Base-by-base conservation (phyloP, 53 echinoderm and acorn worm genomes). In the Paracentrotus lividus region DNA sequence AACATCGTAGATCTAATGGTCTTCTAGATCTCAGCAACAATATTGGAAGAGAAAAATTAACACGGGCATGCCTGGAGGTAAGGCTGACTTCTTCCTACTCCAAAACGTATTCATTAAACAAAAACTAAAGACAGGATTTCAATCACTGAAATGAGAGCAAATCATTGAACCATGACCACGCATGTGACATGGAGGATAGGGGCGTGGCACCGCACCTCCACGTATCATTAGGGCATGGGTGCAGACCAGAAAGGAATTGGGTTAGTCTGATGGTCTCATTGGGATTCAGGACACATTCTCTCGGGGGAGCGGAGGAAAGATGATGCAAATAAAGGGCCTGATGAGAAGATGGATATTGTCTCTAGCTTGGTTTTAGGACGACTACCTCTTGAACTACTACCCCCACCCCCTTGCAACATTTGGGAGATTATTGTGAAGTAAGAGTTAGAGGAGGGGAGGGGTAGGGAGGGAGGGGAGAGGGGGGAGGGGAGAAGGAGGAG, bases 291-390 rank as follows among this genome's bases (percentile, higher is more conserved):
- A 81, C 81, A 47, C 47, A 9, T 14, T 47, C 47, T 44, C 26
- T 20, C 47, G 26, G n/a, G 15, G 26, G 47, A 47, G 14, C 9
- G 27, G 47, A 45, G 47, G 44, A 20, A 45, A 77, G n/a, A 81
- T 81, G 18, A 81, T 81, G 81, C 81, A 81, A 81, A 81, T 81
- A 81, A 47, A 81, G 81, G n/a, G 44, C 81, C 47, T 45, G 72
- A 72, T 72, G 20, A 40, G 9, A 4, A 18, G 72, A 16, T 2
- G 21, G 15, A 20, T 10, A 40, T 40, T 36, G 72, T 72, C 36
- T 72, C 36, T 72, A 13, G 57, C 72, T 72, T 5, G 72, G 40
- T 72, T 72, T 40, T 57, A 4, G 3, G 20, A 57, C 14, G 20
- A 57, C 14, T 57, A 18, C 57, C 57, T 57, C 57, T 21, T 20